Evolutionary conservation across 2,113 vertebrate genomes (phyloP).

Genomic region (Sialia sialis): DNA sequence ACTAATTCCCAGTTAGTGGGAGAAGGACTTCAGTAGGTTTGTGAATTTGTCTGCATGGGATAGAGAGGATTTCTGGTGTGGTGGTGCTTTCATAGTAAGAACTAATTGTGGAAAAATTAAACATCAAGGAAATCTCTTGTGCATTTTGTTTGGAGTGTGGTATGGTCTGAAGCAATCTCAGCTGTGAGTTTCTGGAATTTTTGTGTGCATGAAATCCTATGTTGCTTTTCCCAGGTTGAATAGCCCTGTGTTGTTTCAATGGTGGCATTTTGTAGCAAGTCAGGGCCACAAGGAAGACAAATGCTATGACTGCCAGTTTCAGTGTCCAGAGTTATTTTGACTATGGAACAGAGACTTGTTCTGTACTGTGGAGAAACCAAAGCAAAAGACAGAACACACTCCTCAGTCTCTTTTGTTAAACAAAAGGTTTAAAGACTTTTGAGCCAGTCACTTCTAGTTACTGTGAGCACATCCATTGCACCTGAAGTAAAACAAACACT

Average conservation of each 20-base stretch:
- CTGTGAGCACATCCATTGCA: background rate
- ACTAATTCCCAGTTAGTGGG: background rate
- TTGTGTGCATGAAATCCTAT: background rate
- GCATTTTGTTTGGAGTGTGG: background rate
- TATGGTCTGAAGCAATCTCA: background rate
- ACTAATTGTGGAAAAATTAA: background rate
- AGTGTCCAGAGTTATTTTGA: background rate
- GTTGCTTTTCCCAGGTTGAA: background rate
- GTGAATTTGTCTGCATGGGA: background rate
- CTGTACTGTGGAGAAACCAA: background rate
- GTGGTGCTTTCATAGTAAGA: background rate
- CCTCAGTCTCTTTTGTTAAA: background rate
- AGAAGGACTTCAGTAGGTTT: background rate
- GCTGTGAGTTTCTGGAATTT: background rate
- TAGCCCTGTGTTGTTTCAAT: background rate
- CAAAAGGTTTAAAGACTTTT: background rate
- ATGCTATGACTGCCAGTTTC: background rate
- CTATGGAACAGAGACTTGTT: background rate
- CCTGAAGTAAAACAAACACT: background rate
- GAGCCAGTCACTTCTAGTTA: background rate
- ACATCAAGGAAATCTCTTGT: background rate
- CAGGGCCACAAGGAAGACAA: background rate
- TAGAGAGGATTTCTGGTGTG: background rate
- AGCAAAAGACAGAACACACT: background rate
- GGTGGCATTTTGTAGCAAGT: background rate